Conservation (phyloP, 2,797 vertebrate genomes). For the Furcifer pardalis region DNA sequence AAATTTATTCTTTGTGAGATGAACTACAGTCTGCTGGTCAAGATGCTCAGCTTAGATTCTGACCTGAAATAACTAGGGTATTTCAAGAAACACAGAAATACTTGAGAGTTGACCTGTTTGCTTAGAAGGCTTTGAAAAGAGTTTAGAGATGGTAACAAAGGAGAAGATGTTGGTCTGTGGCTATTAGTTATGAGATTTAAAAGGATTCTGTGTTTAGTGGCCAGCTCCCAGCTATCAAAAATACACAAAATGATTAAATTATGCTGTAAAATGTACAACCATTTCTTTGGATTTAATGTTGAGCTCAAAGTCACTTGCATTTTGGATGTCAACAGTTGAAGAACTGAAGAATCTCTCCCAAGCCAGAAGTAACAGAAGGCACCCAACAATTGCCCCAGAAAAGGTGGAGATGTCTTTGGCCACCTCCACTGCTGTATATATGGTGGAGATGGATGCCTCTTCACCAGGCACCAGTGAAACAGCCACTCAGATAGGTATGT, state of each 20-base stretch:
- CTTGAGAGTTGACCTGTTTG: not conserved
- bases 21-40: not conserved
- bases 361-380: slow-evolving; percentile 56
- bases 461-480: slow-evolving; percentile 4
- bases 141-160: not conserved
- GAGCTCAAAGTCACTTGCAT: not conserved
- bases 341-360: slow-evolving; percentile 72
- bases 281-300: not conserved
- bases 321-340: slow-evolving; percentile 59
- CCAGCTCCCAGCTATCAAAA: not conserved
- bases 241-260: not conserved
- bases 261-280: not conserved
- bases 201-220: not conserved
- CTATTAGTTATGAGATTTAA: not conserved
- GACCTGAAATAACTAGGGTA: not conserved
- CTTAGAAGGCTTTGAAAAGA: not conserved
- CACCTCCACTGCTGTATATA: slow-evolving; percentile 31
- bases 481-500: slow-evolving; percentile 58
- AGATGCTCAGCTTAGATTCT: not conserved
- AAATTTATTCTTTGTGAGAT: too few species aligned
- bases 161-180: too few species aligned
- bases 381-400: not conserved
- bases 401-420: slow-evolving; percentile 35
- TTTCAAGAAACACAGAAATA: not conserved
- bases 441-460: slow-evolving; percentile 12